Evolutionary conservation across 2,888 invertebrate genomes (phyloP).

Genomic region (Chaetoderma sp.): DNA sequence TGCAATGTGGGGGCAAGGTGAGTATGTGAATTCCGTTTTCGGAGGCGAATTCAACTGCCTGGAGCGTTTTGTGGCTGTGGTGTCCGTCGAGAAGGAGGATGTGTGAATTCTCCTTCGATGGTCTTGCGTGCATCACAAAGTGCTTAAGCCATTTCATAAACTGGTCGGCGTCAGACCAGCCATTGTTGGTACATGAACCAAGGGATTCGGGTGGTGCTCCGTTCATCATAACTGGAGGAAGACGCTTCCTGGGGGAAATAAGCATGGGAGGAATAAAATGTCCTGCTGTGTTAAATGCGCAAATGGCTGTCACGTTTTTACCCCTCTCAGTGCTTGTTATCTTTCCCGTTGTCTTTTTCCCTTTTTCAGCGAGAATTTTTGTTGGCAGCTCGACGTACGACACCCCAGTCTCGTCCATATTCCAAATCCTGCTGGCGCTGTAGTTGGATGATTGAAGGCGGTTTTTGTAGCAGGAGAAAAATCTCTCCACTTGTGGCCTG

Average conservation of each 20-base stretch:
- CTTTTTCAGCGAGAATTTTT: conserved; percentile 28
- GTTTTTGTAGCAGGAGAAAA: conserved; percentile 16
- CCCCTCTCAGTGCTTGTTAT: conserved; percentile 36
- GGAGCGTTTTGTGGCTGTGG: conserved; percentile 42
- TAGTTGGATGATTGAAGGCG: no score
- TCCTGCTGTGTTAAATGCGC: conserved; percentile 32
- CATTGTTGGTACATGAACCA: conserved; percentile 42
- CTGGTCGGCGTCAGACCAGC: conserved; percentile 47
- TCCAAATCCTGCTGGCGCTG: conserved; percentile 20
- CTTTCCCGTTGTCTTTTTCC: not conserved
- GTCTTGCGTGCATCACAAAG: conserved; percentile 49
- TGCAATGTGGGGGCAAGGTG: conserved; percentile 61
- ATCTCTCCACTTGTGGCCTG: conserved; percentile 17
- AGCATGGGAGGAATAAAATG: conserved; percentile 30
- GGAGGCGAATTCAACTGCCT: conserved; percentile 52
- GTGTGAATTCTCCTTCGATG: conserved; percentile 48
- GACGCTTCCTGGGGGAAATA: conserved; percentile 49
- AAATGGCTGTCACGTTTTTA: conserved; percentile 26
- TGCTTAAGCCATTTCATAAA: conserved; percentile 2
- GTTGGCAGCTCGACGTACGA: conserved; percentile 23
- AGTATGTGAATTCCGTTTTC: conserved; percentile 56
- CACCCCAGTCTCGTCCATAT: conserved; percentile 33
- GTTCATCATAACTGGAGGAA: conserved; percentile 47
- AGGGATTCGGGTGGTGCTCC: conserved; percentile 51
- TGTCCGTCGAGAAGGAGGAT: conserved; percentile 64